A percentile compares a stretch with the other conserved stretches of the same genome.
Conservation (phyloP, 1,140 invertebrate species). For the Papilio helenus region DNA sequence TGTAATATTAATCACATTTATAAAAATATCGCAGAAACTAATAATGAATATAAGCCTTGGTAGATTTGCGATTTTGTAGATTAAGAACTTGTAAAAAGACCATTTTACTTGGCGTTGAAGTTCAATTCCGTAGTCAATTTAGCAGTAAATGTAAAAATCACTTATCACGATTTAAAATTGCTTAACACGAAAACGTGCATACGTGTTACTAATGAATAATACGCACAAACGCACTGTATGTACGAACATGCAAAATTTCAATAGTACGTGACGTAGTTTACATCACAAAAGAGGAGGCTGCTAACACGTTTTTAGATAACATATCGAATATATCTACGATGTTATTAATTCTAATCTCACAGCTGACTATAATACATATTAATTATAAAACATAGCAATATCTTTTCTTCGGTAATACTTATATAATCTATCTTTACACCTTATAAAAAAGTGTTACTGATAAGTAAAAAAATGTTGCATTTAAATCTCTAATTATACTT, state of each 20-base stretch:
- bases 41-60: too few relatives aligned
- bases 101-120: neutral
- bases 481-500: too few relatives aligned
- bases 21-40: too few relatives aligned
- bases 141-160: neutral
- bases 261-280: constrained; percentile 14
- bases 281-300: neutral
- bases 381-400: neutral
- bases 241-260: neutral
- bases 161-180: neutral
- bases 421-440: neutral
- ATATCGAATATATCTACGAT: neutral
- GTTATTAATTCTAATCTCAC: neutral
- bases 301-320: constrained; percentile 7
- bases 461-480: too few relatives aligned
- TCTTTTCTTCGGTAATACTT: neutral
- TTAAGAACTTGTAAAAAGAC: too few relatives aligned
- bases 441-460: neutral
- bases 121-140: neutral
- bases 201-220: constrained; percentile 2
- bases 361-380: neutral
- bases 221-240: neutral
- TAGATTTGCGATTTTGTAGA: too few relatives aligned
- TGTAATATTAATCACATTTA: neutral
- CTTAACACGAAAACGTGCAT: neutral